These are phyloP conservation scores for Papilio polytes DNA, from an alignment of 1,140 invertebrate species.

Conservation along the genomic window DNA sequence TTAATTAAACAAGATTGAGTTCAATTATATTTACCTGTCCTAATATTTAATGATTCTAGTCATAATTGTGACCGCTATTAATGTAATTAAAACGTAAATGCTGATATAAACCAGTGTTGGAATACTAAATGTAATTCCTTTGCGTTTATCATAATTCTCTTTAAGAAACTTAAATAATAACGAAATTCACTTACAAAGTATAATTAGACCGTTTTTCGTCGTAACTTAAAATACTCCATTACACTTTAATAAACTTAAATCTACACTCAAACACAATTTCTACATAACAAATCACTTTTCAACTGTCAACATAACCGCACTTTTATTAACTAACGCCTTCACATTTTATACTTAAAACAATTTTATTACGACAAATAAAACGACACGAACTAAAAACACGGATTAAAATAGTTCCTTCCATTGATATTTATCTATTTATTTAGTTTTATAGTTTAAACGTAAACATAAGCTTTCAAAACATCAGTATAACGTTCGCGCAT, in stretches of 20 bases:
- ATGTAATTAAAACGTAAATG: not conserved
- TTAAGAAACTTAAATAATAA: not conserved
- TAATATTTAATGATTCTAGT: not conserved
- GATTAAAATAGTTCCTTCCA: constrained; percentile 54
- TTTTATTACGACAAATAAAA: constrained; percentile 41
- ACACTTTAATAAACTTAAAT: not conserved
- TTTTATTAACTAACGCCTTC: constrained; percentile 53
- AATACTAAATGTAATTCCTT: not conserved
- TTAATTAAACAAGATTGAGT: not conserved
- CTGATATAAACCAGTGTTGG: not conserved
- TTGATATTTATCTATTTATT: constrained; percentile 54
- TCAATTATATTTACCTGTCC: not conserved
- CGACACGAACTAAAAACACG: constrained; percentile 39
- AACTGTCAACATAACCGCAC: constrained; percentile 73
- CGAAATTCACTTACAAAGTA: not conserved
- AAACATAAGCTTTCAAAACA: constrained; percentile 66
- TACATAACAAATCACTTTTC: constrained; percentile 35
- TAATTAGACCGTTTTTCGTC: not conserved
- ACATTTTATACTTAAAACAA: constrained; percentile 40
- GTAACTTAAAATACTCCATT: constrained; percentile 10
- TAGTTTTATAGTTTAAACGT: constrained; percentile 48
- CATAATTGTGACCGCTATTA: constrained; percentile 38
- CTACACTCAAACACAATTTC: not conserved
- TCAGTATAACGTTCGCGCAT: constrained; percentile 64
- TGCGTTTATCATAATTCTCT: not conserved